Evolutionary conservation across 2,113 vertebrate genomes (phyloP), one percentile per base, ranked within the genome.

Genomic region (Chroicocephalus ridibundus): DNA sequence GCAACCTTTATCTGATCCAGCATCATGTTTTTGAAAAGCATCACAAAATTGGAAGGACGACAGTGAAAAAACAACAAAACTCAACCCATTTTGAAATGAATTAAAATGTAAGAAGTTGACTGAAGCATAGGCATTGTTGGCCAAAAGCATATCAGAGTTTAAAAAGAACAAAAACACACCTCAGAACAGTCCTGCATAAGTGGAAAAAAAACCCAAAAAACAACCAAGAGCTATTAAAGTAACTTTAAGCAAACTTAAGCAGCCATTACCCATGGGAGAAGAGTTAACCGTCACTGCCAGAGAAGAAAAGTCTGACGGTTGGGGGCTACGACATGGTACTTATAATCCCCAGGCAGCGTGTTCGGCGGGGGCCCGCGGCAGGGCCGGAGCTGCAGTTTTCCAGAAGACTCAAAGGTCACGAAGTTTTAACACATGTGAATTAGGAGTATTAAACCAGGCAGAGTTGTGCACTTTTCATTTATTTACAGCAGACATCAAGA

Each of bases 221-320:
- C 88, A 80, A 86, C 4, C 42, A 68, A 60, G 77, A 79, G 32
- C 72, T 64, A 6, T n/a, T 69, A 32, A 86, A 29, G 85, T 42
- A 84, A 85, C 87, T 86, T 75, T 26, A 55, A 86, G 72, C 61
- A 60, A 97, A 90, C 5, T 22, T 49, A 51, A 86, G 70, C 76
- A 65, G 93, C 54, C 66, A 15, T 76, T 86, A 60, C 32, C 87
- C 44, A 19, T 42, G 89, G 93, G 88, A 97, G 87, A 92, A 97
- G 62, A 74, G 19, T 75, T 24, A 91, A 65, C 71, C 11, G 51
- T 68, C 60, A 68, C 0, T 54, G 76, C 62, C 88, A 60, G 91
- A 92, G 93, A 85, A 92, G 38, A 54, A 46, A 38, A 49, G 46
- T 29, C 82, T 82, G 85, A 42, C 3, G 15, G 58, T 0, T 13